A percentile compares a stretch with the other conserved stretches of the same genome.
Conservation (phyloP, 2,888 invertebrate genomes). For the Rutpela maculata region DNA sequence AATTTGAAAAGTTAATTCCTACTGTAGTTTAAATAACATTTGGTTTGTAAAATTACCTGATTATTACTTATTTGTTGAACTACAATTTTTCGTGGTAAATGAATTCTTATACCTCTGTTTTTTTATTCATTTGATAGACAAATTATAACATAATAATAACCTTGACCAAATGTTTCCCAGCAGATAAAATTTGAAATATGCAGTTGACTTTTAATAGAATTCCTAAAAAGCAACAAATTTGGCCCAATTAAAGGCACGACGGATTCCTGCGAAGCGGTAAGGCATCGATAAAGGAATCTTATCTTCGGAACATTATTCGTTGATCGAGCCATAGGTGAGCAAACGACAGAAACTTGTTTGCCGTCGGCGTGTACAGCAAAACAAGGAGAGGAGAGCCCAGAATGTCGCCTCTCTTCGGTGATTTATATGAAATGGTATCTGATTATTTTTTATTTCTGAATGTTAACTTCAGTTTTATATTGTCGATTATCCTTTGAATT, state of each 20-base stretch:
- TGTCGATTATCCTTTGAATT: slow-evolving; percentile 74
- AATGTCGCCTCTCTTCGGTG: slow-evolving; percentile 63
- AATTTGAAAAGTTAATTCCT: no score
- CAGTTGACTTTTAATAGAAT: slow-evolving; percentile 43
- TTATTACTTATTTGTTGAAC: background rate
- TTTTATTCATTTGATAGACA: background rate
- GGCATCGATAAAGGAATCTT: slow-evolving; percentile 66
- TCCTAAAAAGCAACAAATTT: slow-evolving; percentile 63
- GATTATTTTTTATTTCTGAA: slow-evolving; percentile 74
- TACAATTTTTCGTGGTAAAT: background rate
- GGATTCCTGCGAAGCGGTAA: slow-evolving; percentile 66
- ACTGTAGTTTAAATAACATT: no score
- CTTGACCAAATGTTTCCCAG: slow-evolving; percentile 10
- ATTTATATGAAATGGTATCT: slow-evolving; percentile 74
- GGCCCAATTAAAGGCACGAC: slow-evolving; percentile 63
- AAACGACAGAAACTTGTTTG: slow-evolving; percentile 62
- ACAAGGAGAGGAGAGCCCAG: slow-evolving; percentile 45
- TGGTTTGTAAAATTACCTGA: no score
- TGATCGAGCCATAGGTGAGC: slow-evolving; percentile 62
- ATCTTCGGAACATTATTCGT: slow-evolving; percentile 64
- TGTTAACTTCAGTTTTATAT: slow-evolving; percentile 75
- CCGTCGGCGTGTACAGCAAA: slow-evolving; percentile 50
- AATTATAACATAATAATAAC: background rate
- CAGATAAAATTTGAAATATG: slow-evolving; percentile 40
- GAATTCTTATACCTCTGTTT: background rate